Conservation (phyloP, 2,888 invertebrate genomes). For the Xylota segnis region DNA sequence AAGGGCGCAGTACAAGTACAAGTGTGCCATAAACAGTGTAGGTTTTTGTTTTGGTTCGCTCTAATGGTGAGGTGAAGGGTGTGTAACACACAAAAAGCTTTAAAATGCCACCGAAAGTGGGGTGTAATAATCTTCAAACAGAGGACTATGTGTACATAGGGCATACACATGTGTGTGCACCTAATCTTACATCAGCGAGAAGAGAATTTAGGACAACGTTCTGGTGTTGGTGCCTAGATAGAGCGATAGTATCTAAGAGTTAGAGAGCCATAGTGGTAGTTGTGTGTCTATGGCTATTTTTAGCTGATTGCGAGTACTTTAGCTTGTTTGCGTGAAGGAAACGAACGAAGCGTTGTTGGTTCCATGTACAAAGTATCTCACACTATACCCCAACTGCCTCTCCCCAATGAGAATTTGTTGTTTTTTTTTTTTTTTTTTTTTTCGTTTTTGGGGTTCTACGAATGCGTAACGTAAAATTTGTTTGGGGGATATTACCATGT, state of each 20-base stretch:
- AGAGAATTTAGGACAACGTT: slow-evolving; percentile 70
- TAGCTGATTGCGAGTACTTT: slow-evolving; percentile 75
- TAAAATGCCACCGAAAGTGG: slow-evolving; percentile 48
- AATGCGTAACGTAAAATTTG: slow-evolving; percentile 65
- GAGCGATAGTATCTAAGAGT: slow-evolving; percentile 53
- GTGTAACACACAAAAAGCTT: slow-evolving; percentile 52
- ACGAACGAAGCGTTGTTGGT: slow-evolving; percentile 52
- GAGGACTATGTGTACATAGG: slow-evolving; percentile 53
- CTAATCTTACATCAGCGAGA: slow-evolving; percentile 73
- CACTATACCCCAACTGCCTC: slow-evolving; percentile 21
- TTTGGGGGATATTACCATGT: slow-evolving; percentile 32
- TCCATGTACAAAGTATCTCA: slow-evolving; percentile 57
- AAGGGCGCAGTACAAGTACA: neutral
- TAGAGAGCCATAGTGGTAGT: slow-evolving; percentile 28
- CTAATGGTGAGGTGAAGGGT: neutral
- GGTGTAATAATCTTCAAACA: slow-evolving; percentile 69
- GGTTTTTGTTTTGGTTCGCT: neutral
- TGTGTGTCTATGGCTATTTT: slow-evolving; percentile 75
- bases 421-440: slow-evolving; percentile 17
- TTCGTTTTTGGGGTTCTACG: slow-evolving; percentile 23
- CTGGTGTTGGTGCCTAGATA: slow-evolving; percentile 62
- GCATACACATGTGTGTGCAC: slow-evolving; percentile 49
- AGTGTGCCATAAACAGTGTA: slow-evolving; percentile 38
- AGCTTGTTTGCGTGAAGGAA: slow-evolving; percentile 66
- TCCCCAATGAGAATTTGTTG: neutral